phyloP scores from a whole-genome alignment of 2,797 vertebrate species.

The Lepus oiostolus region DNA sequence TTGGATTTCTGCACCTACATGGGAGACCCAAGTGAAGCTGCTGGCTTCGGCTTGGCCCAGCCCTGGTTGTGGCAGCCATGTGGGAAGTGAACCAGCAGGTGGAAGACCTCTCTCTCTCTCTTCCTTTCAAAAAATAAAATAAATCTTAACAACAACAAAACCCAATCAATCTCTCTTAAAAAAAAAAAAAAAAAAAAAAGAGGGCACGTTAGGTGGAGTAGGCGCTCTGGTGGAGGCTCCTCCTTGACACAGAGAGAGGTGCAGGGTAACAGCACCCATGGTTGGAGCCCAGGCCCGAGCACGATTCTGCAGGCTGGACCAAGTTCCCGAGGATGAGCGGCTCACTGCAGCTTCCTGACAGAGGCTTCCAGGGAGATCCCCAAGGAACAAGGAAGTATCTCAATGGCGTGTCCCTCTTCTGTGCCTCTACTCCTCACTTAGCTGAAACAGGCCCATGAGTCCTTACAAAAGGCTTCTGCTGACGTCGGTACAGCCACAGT shows the following conservation, averaged over 20 bases:
- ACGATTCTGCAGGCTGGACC: neutral
- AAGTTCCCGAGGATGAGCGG: neutral
- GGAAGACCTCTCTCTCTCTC: too few relatives aligned
- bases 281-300: neutral
- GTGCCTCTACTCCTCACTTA: neutral
- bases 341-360: neutral
- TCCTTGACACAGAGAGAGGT: too few relatives aligned
- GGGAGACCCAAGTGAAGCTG: too few relatives aligned
- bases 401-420: neutral
- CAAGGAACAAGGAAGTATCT: neutral
- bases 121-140: too few relatives aligned
- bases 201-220: too few relatives aligned
- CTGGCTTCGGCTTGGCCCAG: too few relatives aligned
- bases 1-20: too few relatives aligned
- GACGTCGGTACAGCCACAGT: neutral
- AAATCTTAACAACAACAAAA: too few relatives aligned
- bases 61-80: too few relatives aligned
- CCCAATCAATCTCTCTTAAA: too few relatives aligned
- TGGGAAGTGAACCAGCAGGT: too few relatives aligned
- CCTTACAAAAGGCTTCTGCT: neutral
- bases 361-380: neutral
- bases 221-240: neutral
- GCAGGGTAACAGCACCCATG: rapidly evolving
- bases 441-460: neutral
- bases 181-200: neutral